Conservation (phyloP, 2,888 invertebrate species). For the Sycophila texana region DNA sequence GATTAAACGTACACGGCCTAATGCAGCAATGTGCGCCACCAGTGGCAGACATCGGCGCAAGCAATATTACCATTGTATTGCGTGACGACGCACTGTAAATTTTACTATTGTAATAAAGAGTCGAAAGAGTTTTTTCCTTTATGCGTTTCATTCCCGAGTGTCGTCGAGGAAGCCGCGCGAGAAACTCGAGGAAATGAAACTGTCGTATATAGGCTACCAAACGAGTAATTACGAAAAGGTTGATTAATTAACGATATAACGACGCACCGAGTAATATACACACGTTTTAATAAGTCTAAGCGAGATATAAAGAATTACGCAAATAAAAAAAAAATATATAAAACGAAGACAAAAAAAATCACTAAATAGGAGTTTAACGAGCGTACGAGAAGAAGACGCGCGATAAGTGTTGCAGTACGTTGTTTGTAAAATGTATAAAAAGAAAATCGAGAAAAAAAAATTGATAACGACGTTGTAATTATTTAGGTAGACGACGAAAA, state of each 20-base stretch:
- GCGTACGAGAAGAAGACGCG: conserved; percentile 7
- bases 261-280: conserved; percentile 47
- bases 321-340: conserved; percentile 9
- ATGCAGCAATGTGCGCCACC: conserved; percentile 53
- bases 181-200: conserved; percentile 17
- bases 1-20: conserved; percentile 56
- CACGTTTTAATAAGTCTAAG: conserved; percentile 33
- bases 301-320: conserved; percentile 20
- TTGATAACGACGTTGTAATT: conserved; percentile 44
- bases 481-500: conserved; percentile 22
- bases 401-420: conserved; percentile 44
- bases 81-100: conserved; percentile 50
- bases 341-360: neutral
- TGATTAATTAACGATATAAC: conserved; percentile 18
- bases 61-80: conserved; percentile 53
- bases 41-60: conserved; percentile 51
- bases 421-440: conserved; percentile 54
- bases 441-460: neutral
- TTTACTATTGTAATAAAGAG: conserved; percentile 49
- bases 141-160: no score
- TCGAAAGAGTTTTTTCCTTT: conserved; percentile 20
- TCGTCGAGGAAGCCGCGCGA: neutral
- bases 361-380: conserved; percentile 15
- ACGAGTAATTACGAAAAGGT: conserved; percentile 6
- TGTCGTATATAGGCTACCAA: conserved; percentile 1